Percentiles rank a stretch among this genome's conserved stretches.
Evolutionary conservation across 2,113 vertebrate species (phyloP).

Genomic region (Brevimyrus niger): DNA sequence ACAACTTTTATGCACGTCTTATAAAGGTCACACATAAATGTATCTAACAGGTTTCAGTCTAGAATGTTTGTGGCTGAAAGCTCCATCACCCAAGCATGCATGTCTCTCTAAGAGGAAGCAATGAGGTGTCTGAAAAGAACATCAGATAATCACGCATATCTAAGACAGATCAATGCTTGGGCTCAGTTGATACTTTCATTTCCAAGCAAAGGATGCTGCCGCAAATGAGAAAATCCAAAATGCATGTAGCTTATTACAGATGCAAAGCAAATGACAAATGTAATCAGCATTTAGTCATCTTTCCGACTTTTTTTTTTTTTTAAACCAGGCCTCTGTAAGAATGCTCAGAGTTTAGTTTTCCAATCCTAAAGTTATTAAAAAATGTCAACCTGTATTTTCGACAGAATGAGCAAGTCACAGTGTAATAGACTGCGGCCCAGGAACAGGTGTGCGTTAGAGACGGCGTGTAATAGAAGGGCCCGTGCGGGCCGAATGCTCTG

Average conservation of each 20-base stretch:
- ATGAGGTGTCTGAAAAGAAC: not conserved
- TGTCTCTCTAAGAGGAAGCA: not conserved
- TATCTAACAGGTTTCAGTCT: not conserved
- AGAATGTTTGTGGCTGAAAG: not conserved
- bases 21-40: not conserved
- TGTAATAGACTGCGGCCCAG: not conserved
- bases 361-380: constrained; percentile 5
- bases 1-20: not conserved
- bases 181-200: not conserved
- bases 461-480: not conserved
- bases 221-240: not conserved
- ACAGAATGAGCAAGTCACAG: not conserved
- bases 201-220: not conserved
- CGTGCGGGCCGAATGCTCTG: not conserved
- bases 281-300: not conserved
- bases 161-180: not conserved
- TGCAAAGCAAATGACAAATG: not conserved
- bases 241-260: not conserved
- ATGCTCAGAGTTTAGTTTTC: not conserved
- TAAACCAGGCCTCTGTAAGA: not conserved
- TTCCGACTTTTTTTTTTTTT: not conserved
- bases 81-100: not conserved
- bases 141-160: not conserved
- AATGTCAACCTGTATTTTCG: constrained; percentile 3
- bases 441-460: not conserved